Base-by-base conservation (phyloP, 2,797 vertebrate species). In the Aphelocoma californica region DNA sequence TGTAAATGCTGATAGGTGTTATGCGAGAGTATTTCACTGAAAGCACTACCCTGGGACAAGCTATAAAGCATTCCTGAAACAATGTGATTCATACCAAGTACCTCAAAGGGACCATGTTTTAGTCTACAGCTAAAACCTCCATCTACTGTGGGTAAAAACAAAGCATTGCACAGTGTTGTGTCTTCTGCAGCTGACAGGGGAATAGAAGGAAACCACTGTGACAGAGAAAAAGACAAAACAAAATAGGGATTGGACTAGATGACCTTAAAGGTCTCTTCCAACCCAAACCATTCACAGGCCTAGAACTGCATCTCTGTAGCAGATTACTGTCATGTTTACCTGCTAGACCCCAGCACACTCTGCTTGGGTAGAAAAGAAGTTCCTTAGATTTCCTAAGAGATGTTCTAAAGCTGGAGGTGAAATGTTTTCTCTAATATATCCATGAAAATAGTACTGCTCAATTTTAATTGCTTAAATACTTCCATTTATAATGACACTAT, bases 391-490 rank as follows among this genome's bases (percentile, higher is more conserved):
- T 70, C 29, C 38, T 38, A 73, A 54, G 42, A 3, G 1, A 58
- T 47, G 75, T 83, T 72, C 28, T 81, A 56, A 92, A 87, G 45
- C 38, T 60, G n/a, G 14, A 70, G 7, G 9, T 45, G 15, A 80
- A 77, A 53, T 53, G 7, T 60, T 91, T 85, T 70, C 77, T 42
- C n/a, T 79, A 13, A 82, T 34, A n/a, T 26, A 67, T 3, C 17
- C 15, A 70, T 2, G 1, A 62, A 89, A 93, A 93, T 5, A 64
- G 44, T 28, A 92, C 60, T 38, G n/a, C 64, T 86, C 89, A 60
- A 50, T 67, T 81, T 67, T 95, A 91, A 97, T 97, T 95, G 93
- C 80, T 74, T 93, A 78, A 92, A 93, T 90, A 91, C 91, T 97
- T 95, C 93, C 77, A 93, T 94, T 96, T 89, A 77, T 93, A 95